Evolutionary conservation across 2,113 vertebrate species (phyloP).

Genomic region (Ammodytes dubius): DNA sequence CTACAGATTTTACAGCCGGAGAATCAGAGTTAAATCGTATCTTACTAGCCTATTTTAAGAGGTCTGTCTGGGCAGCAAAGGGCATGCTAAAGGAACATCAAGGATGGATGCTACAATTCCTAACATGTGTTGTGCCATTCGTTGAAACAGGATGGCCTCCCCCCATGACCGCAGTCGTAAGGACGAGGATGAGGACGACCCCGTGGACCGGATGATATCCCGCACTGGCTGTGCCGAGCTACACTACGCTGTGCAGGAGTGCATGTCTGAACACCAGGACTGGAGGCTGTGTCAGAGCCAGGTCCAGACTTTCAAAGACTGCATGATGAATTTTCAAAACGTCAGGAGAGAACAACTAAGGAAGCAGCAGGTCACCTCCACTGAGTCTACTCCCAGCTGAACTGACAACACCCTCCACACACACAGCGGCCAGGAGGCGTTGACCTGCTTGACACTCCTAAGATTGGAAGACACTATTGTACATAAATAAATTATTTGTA

Average conservation of each 20-base stretch:
- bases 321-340: slow-evolving; percentile 88
- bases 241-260: slow-evolving; percentile 92
- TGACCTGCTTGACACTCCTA: background rate
- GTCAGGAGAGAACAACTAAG: slow-evolving; percentile 73
- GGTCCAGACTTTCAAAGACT: slow-evolving; percentile 89
- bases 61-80: background rate
- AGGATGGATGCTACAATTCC: background rate
- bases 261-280: slow-evolving; percentile 93
- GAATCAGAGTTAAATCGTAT: background rate
- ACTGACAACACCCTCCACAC: background rate
- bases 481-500: background rate
- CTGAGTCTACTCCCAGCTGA: slow-evolving; percentile 57
- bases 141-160: slow-evolving; percentile 80
- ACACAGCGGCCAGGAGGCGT: background rate
- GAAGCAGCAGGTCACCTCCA: slow-evolving; percentile 42
- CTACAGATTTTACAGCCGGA: background rate
- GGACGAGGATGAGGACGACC: slow-evolving; percentile 86
- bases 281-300: slow-evolving; percentile 91
- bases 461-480: slow-evolving; percentile 2
- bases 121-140: background rate
- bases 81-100: background rate
- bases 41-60: background rate
- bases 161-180: slow-evolving; percentile 85
- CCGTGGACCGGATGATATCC: slow-evolving; percentile 88
- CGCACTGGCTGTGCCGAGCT: slow-evolving; percentile 89